phyloP scores from a whole-genome alignment of 2,113 vertebrate species.

The Cricetomys ansorgei region DNA sequence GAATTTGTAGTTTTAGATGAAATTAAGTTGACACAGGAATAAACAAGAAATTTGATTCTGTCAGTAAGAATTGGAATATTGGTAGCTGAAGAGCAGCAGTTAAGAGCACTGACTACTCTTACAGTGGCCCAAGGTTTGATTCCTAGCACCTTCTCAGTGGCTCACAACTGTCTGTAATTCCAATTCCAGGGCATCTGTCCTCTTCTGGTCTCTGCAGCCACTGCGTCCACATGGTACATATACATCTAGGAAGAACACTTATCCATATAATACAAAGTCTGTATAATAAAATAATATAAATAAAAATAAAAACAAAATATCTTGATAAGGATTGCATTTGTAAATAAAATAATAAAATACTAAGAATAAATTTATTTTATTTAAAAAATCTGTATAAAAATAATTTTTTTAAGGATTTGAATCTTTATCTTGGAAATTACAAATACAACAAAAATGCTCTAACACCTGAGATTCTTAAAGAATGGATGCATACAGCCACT shows the following conservation, averaged over 20 bases:
- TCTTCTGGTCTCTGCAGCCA: not conserved
- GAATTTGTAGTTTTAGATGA: slow-evolving; percentile 10
- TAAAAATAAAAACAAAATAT: not conserved
- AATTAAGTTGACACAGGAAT: not conserved
- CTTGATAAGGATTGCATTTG: too few species aligned
- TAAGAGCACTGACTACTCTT: not conserved
- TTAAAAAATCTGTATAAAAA: not conserved
- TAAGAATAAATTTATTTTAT: not conserved
- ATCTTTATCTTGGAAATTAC: not conserved
- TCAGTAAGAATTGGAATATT: not conserved
- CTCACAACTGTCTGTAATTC: not conserved
- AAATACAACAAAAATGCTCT: not conserved
- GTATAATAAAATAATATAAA: not conserved
- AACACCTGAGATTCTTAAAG: not conserved
- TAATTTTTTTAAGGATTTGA: not conserved
- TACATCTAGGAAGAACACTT: not conserved
- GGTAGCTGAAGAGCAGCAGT: not conserved
- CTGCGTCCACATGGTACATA: not conserved
- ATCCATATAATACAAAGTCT: too few species aligned
- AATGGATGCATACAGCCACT: not conserved
- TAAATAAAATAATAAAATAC: not conserved
- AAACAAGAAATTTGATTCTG: not conserved
- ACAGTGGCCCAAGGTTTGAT: not conserved
- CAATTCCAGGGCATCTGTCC: not conserved
- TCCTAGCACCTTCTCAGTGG: not conserved